Evolutionary conservation across 30 jellyfish, hydroid and myxozoan species (phyloP).

Genomic region (Aurelia aurita complex sp. Pacific): DNA sequence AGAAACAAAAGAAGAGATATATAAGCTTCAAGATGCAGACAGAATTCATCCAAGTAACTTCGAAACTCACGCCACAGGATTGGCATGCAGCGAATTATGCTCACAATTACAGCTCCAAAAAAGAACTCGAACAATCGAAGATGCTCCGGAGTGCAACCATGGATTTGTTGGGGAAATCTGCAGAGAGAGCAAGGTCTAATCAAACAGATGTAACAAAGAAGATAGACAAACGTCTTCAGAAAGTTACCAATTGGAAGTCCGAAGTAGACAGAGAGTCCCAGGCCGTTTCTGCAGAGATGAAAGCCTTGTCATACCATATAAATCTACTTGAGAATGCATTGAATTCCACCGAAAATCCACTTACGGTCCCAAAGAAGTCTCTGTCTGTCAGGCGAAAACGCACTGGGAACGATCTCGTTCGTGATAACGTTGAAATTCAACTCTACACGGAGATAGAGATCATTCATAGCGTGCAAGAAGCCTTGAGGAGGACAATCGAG

Average conservation of each 20-base stretch:
- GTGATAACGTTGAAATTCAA: conserved; percentile 55
- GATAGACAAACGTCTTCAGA: conserved; percentile 60
- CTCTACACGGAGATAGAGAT: conserved; percentile 58
- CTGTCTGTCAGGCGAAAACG: conserved; percentile 63
- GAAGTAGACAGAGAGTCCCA: conserved; percentile 65
- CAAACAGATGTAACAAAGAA: conserved; percentile 55
- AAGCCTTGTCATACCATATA: conserved; percentile 62
- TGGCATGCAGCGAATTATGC: conserved; percentile 69
- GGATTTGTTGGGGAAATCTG: conserved; percentile 43
- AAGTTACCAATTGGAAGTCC: conserved; percentile 60
- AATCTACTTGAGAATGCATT: conserved; percentile 52
- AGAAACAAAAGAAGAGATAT: too few relatives aligned
- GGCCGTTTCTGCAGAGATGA: conserved; percentile 72
- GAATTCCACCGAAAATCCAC: conserved; percentile 58
- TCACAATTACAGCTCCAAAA: conserved; percentile 62
- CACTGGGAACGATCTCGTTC: conserved; percentile 62
- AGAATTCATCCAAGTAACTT: conserved; percentile 49
- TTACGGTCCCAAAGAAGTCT: conserved; percentile 64
- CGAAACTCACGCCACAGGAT: conserved; percentile 71
- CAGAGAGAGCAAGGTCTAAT: conserved; percentile 58
- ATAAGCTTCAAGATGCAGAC: conserved; percentile 54
- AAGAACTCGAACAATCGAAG: conserved; percentile 59
- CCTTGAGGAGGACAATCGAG: conserved; percentile 64
- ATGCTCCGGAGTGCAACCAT: conserved; percentile 57
- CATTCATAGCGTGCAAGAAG: conserved; percentile 65